Evolutionary conservation across 1,140 invertebrate species (phyloP).

Genomic region (Listronotus oregonensis): DNA sequence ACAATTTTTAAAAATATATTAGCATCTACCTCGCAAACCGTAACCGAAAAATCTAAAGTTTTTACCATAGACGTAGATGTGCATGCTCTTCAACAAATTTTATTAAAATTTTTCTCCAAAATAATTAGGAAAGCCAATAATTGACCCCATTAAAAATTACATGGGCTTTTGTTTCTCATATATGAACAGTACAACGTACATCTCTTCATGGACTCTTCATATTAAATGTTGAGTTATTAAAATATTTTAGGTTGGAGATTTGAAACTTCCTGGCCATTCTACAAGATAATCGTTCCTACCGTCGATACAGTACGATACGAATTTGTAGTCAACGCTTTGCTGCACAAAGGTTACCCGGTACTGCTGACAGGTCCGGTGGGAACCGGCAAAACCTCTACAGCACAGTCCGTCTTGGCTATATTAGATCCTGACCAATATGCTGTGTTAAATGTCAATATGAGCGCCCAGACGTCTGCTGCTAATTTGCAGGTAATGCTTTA

Average conservation of each 20-base stretch:
- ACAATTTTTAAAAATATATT: too few relatives aligned
- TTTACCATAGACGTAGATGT: too few relatives aligned
- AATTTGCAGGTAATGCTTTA: slow-evolving; percentile 64
- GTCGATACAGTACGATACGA: slow-evolving; percentile 82
- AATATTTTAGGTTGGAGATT: slow-evolving; percentile 67
- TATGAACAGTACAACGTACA: too few relatives aligned
- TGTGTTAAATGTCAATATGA: slow-evolving; percentile 80
- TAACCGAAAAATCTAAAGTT: too few relatives aligned
- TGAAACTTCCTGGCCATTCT: slow-evolving; percentile 74
- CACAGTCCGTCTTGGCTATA: slow-evolving; percentile 67
- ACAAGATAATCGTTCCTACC: slow-evolving; percentile 81
- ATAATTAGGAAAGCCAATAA: too few relatives aligned
- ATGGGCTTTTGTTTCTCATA: too few relatives aligned
- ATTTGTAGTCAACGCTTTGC: slow-evolving; percentile 67
- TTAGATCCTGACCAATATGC: slow-evolving; percentile 69
- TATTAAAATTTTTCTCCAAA: too few relatives aligned
- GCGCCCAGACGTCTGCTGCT: slow-evolving; percentile 79
- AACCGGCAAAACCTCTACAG: slow-evolving; percentile 80
- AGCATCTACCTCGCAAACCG: too few relatives aligned
- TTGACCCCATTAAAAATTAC: too few relatives aligned
- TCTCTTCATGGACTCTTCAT: too few relatives aligned
- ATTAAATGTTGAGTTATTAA: too few relatives aligned
- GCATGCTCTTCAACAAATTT: too few relatives aligned
- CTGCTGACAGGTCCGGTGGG: slow-evolving; percentile 80
- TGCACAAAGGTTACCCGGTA: slow-evolving; percentile 69